These are phyloP conservation scores for Neoarius graeffei DNA, from an alignment of 2,113 vertebrate species.

Conservation along the genomic window DNA sequence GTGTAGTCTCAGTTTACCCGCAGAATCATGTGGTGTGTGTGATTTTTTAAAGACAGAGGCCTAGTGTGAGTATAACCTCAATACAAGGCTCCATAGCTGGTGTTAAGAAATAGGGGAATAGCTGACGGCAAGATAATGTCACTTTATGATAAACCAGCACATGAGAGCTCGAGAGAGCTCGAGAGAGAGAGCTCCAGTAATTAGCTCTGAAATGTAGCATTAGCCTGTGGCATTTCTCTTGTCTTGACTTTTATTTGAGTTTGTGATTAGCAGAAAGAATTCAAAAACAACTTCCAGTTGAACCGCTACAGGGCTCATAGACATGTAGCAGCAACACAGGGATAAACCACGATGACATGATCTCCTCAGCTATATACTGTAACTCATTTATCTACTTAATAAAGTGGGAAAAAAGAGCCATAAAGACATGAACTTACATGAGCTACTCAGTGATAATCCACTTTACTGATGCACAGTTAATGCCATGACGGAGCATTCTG, in stretches of 20 bases:
- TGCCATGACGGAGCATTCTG: background rate
- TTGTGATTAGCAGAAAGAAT: slow-evolving; percentile 30
- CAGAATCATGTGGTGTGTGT: background rate
- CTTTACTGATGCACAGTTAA: background rate
- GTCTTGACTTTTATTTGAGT: slow-evolving; percentile 37
- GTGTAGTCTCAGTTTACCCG: too few species aligned
- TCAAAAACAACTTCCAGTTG: slow-evolving; percentile 37
- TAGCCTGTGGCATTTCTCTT: slow-evolving; percentile 48
- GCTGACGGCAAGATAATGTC: background rate
- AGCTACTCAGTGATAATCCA: too few species aligned
- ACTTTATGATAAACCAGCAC: background rate
- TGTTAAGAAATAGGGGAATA: background rate
- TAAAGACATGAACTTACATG: background rate
- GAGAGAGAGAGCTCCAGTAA: slow-evolving; percentile 36
- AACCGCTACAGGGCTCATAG: background rate
- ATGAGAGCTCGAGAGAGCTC: background rate
- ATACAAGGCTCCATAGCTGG: background rate
- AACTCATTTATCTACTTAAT: background rate
- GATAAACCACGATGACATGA: background rate
- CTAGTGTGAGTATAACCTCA: background rate
- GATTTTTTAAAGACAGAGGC: background rate
- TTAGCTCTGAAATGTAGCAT: slow-evolving; percentile 50
- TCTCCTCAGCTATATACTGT: background rate
- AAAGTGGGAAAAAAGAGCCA: background rate
- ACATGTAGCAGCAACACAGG: slow-evolving; percentile 9